Percentiles rank a stretch among this genome's conserved stretches.
These are phyloP conservation scores for Tetragnatha montana DNA, from an alignment of 2,888 invertebrate genomes.

Conservation along the genomic window DNA sequence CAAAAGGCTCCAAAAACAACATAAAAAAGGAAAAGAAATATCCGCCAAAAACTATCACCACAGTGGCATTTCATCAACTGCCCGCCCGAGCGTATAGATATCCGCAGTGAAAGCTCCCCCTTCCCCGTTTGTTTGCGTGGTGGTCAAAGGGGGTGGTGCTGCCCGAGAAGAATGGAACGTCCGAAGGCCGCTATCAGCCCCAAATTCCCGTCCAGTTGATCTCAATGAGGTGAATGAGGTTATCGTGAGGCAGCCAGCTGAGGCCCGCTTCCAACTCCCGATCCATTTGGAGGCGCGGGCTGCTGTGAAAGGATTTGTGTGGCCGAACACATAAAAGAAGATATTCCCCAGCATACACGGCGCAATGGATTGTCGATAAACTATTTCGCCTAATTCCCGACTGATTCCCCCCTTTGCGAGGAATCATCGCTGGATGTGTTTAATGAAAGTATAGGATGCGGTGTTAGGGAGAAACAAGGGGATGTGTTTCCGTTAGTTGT, in stretches of 20 bases:
- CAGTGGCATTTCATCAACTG: slow-evolving; percentile 64
- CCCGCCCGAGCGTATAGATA: slow-evolving; percentile 63
- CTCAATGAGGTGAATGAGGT: slow-evolving; percentile 70
- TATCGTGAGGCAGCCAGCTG: slow-evolving; percentile 67
- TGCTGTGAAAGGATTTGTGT: slow-evolving; percentile 61
- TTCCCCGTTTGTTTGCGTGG: slow-evolving; percentile 25
- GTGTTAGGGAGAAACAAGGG: background rate
- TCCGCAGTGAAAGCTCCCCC: slow-evolving; percentile 48
- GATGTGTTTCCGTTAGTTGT: too few species aligned
- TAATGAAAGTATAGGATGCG: background rate
- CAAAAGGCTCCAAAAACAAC: background rate
- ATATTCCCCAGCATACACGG: slow-evolving; percentile 34
- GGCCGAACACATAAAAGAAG: slow-evolving; percentile 36
- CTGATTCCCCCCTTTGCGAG: slow-evolving; percentile 18
- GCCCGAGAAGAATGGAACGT: slow-evolving; percentile 29
- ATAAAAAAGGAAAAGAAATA: slow-evolving; percentile 6
- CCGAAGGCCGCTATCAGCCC: slow-evolving; percentile 53
- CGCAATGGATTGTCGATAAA: slow-evolving; percentile 62
- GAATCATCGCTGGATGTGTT: background rate
- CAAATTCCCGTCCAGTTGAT: slow-evolving; percentile 67
- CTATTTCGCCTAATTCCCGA: slow-evolving; percentile 48
- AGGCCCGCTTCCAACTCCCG: slow-evolving; percentile 42
- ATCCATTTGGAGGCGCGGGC: slow-evolving; percentile 59
- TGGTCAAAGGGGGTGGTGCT: slow-evolving; percentile 11
- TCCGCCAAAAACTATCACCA: slow-evolving; percentile 55